phyloP scores from a whole-genome alignment of 1,140 invertebrate species.

The Pollicipes pollicipes region DNA sequence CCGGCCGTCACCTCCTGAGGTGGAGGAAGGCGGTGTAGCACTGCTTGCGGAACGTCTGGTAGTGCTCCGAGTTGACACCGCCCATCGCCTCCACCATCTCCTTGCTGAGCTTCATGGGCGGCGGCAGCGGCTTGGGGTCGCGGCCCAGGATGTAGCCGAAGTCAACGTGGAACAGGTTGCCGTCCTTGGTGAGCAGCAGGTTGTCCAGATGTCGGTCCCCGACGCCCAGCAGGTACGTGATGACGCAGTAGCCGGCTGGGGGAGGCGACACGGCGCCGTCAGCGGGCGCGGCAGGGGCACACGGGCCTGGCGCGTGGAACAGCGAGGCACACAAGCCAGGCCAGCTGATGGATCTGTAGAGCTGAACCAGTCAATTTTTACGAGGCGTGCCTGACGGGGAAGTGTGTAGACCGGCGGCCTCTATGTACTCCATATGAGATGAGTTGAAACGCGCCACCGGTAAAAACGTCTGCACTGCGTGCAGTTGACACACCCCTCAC shows the following conservation, averaged over 20 bases:
- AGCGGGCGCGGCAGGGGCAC: too few relatives aligned
- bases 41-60: slow-evolving; percentile 81
- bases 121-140: slow-evolving; percentile 94
- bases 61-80: slow-evolving; percentile 76
- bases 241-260: slow-evolving; percentile 82
- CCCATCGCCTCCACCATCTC: slow-evolving; percentile 99
- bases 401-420: too few relatives aligned
- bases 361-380: too few relatives aligned
- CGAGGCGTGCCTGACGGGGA: too few relatives aligned
- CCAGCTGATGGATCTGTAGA: too few relatives aligned
- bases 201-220: slow-evolving; percentile 98
- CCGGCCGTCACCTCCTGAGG: slow-evolving; percentile 40
- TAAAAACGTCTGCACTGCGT: too few relatives aligned
- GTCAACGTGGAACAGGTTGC: slow-evolving; percentile 95
- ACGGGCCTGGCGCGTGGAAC: too few relatives aligned
- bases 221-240: slow-evolving; percentile 92
- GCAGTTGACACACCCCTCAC: too few relatives aligned
- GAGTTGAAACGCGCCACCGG: too few relatives aligned
- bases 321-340: too few relatives aligned
- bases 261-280: too few relatives aligned
- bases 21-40: slow-evolving; percentile 94
- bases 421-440: too few relatives aligned
- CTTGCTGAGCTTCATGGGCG: slow-evolving; percentile 95
- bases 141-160: slow-evolving; percentile 96
- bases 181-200: slow-evolving; percentile 68